Base-by-base conservation (phyloP, 1,140 invertebrate species). In the Chrysomallon squamiferum region DNA sequence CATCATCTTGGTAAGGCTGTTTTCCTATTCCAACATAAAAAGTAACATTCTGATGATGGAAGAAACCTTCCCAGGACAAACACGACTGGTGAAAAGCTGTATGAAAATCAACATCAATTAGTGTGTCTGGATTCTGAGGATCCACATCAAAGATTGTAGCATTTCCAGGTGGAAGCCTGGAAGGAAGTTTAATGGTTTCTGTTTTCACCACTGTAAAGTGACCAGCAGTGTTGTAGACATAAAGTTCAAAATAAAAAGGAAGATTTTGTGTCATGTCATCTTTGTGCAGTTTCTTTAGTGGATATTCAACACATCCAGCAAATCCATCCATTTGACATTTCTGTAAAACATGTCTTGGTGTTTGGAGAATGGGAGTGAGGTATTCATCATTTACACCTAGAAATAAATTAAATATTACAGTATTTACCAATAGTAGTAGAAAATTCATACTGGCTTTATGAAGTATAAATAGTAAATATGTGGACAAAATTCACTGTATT, bases 231-330 rank as follows among this genome's bases (percentile, higher is more conserved):
- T 54, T 54, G 50, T 54, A 54, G 4, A 54, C 25, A 54, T 54
- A 54, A 15, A 54, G 50, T 54, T 54, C 50, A 54, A 54, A 54
- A 7, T 20, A 30, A 54, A 54, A 54, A 18, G 50, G 50, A 27
- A 27, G 22, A 30, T 27, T 54, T 11, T 27, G 50, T 7, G n/a
- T 22, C n/a, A 22, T 20, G 25, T 54, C 25, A 25, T 27, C 15
- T 22, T 54, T 30, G 15, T 54, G 25, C 25, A 54, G 25, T 54
- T 13, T 25, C 15, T 54, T 15, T 9, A 54, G 50, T 22, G 50
- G 50, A 54, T 54, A 54, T 27, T 30, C 15, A 30, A 54, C 29
- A 27, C 50, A 54, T 27, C 50, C 50, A 22, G 50, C 50, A 20
- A 27, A 30, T 4, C 50, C 50, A 25, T 54, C 22, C 22, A 54